Conservation (phyloP, 1,140 invertebrate species). For the Neuroterus valhalla region DNA sequence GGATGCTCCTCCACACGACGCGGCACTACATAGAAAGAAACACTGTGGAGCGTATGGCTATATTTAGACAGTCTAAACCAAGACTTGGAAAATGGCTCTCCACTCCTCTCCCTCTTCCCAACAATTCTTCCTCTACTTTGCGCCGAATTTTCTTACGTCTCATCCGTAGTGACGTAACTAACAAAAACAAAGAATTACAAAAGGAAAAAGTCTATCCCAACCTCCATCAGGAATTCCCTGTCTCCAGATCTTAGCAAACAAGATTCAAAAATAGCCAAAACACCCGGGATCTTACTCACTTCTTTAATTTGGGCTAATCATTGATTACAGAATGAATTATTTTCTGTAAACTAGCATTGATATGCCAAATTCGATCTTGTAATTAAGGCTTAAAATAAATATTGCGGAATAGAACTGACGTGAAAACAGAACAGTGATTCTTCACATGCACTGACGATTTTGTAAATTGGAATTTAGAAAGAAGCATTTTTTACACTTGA, state of each 20-base stretch:
- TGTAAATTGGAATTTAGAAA: too few species aligned
- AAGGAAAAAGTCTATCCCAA: not conserved
- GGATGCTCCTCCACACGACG: constrained; percentile 61
- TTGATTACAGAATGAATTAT: too few species aligned
- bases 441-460: too few species aligned
- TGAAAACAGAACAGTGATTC: too few species aligned
- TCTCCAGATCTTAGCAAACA: not conserved
- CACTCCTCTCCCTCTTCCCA: constrained; percentile 39
- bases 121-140: constrained; percentile 17
- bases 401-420: too few species aligned
- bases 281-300: too few species aligned
- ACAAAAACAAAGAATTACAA: not conserved
- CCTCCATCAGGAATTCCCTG: not conserved
- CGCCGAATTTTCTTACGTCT: constrained; percentile 20
- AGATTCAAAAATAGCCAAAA: not conserved
- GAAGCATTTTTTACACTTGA: not conserved
- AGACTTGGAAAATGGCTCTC: constrained; percentile 73
- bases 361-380: too few species aligned
- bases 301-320: too few species aligned
- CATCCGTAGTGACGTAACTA: not conserved
- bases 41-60: constrained; percentile 68
- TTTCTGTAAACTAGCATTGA: too few species aligned
- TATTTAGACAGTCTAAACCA: constrained; percentile 74
- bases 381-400: too few species aligned
- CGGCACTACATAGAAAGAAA: constrained; percentile 67